These are phyloP conservation scores for Sphaeramia orbicularis DNA, from an alignment of 2,797 vertebrate genomes.

Conservation along the genomic window DNA sequence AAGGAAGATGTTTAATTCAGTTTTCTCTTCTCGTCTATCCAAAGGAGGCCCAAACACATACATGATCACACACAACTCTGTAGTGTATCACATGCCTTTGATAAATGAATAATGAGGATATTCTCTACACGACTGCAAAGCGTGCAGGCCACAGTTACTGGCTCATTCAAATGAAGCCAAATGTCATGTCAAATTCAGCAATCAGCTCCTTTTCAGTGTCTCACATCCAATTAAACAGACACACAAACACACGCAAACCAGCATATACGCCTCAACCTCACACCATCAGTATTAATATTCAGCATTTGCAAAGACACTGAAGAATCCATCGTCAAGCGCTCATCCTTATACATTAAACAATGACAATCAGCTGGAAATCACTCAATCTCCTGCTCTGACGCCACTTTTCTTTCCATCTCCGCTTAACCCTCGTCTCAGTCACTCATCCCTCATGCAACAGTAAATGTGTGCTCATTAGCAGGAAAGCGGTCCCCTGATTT, in stretches of 20 bases:
- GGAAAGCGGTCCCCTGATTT: conserved; percentile 41
- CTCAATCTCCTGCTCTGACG: conserved; percentile 9
- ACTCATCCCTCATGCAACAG: conserved; percentile 37
- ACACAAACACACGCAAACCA: not conserved
- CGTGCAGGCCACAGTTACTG: conserved; percentile 28
- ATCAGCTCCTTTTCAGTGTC: conserved; percentile 42
- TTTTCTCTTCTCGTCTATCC: conserved; percentile 10
- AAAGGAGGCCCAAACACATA: not conserved
- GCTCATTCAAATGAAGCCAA: conserved; percentile 60
- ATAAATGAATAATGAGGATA: conserved; percentile 57
- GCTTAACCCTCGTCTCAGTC: conserved; percentile 32
- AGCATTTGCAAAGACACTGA: conserved; percentile 37
- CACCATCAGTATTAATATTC: conserved; percentile 34
- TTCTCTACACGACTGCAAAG: conserved; percentile 36
- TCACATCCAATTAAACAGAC: conserved; percentile 42
- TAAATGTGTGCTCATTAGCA: conserved; percentile 28
- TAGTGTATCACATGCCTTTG: conserved; percentile 21
- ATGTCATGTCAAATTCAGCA: conserved; percentile 57
- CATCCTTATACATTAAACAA: conserved; percentile 42
- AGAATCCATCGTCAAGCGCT: conserved; percentile 30
- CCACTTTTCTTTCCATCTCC: conserved; percentile 32
- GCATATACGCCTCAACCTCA: not conserved
- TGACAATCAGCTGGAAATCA: conserved; percentile 39
- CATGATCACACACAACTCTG: conserved; percentile 26
- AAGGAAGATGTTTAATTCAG: conserved; percentile 17